Conservation (phyloP, 92 coral and sea anemone genomes). For the Palythoa caribaeorum region DNA sequence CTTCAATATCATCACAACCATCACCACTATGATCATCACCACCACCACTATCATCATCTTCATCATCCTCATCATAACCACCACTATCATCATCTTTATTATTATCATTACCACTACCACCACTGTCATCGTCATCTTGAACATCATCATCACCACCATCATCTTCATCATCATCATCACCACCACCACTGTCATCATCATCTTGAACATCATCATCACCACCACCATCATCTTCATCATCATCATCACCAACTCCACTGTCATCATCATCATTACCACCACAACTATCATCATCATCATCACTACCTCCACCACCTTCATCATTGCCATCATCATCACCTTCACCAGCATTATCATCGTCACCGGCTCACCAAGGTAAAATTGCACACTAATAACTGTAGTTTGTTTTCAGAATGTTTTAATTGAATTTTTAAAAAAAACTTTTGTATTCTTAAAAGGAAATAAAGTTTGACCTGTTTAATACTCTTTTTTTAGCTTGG, state of each 20-base stretch:
- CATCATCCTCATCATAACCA: not conserved
- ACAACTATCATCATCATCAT: not conserved
- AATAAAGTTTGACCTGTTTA: not conserved
- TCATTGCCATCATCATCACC: not conserved
- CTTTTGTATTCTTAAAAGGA: not conserved
- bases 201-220: not conserved
- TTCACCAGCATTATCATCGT: not conserved
- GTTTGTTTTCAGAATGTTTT: not conserved
- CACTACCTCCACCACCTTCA: not conserved
- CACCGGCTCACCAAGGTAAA: not conserved
- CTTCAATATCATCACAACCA: not conserved
- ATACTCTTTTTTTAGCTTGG: slow-evolving; percentile 62
- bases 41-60: not conserved
- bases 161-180: too few relatives aligned
- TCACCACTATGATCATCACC: not conserved
- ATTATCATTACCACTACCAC: too few relatives aligned
- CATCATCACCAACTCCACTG: not conserved
- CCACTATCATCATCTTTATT: too few relatives aligned
- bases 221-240: too few relatives aligned
- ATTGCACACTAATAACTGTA: too few relatives aligned
- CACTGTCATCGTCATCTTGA: too few relatives aligned
- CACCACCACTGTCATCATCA: not conserved
- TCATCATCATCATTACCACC: not conserved
- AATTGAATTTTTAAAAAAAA: not conserved
- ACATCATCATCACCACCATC: not conserved